Percentiles rank a stretch among this genome's conserved stretches.
phyloP scores from a whole-genome alignment of 2,113 vertebrate genomes.

The Corapipo altera region DNA sequence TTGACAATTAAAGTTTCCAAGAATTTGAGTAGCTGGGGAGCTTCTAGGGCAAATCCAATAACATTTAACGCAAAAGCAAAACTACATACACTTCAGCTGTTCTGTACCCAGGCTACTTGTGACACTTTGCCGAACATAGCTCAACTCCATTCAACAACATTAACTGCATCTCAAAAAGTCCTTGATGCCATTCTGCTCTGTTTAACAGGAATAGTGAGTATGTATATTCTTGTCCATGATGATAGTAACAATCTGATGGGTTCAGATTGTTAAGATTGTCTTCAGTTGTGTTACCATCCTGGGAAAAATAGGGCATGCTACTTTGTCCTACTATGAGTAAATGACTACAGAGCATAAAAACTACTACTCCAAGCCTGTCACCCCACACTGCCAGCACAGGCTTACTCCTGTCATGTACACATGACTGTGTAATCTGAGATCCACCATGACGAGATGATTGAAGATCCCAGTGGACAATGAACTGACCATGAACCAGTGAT shows the following conservation, averaged over 20 bases:
- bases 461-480: background rate
- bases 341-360: background rate
- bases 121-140: background rate
- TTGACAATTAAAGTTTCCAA: background rate
- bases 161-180: background rate
- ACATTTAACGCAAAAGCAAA: background rate
- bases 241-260: background rate
- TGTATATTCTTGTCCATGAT: background rate
- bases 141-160: background rate
- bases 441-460: background rate
- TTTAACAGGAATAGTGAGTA: accelerated
- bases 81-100: background rate
- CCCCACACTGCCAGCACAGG: background rate
- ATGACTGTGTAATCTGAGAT: background rate
- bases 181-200: background rate
- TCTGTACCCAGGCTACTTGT: background rate
- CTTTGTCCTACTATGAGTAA: background rate
- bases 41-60: background rate
- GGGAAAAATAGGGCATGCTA: background rate
- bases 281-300: background rate
- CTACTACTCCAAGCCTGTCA: background rate
- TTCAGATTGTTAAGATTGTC: background rate
- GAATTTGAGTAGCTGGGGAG: background rate
- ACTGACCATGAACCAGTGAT: background rate
- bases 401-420: background rate